Conservation (phyloP, 2,888 invertebrate genomes). For the Coecobrya sp. region DNA sequence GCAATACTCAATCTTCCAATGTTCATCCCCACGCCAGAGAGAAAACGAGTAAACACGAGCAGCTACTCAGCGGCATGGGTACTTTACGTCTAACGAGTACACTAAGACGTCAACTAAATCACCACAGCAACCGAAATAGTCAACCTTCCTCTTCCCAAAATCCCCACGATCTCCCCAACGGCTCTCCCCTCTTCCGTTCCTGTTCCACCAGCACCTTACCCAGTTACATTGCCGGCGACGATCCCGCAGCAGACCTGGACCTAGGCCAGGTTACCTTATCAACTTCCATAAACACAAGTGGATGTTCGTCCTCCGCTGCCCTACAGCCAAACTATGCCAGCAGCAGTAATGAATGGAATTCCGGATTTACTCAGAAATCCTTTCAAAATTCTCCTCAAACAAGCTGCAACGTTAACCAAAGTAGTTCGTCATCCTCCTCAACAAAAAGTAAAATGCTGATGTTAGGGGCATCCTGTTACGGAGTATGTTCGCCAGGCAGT, state of each 20-base stretch:
- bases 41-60: slow-evolving; percentile 45
- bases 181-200: slow-evolving; percentile 90
- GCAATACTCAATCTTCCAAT: not conserved
- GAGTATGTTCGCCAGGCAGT: slow-evolving; percentile 58
- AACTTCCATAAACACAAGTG: slow-evolving; percentile 18
- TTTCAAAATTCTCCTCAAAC: not conserved
- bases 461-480: slow-evolving; percentile 80
- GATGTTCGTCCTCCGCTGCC: slow-evolving; percentile 36
- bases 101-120: slow-evolving; percentile 43
- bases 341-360: slow-evolving; percentile 37
- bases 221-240: slow-evolving; percentile 92
- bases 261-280: slow-evolving; percentile 40
- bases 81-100: slow-evolving; percentile 51
- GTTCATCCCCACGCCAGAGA: not conserved
- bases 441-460: slow-evolving; percentile 77
- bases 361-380: slow-evolving; percentile 29
- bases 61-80: slow-evolving; percentile 54
- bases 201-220: slow-evolving; percentile 93
- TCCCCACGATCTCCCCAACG: slow-evolving; percentile 62
- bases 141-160: slow-evolving; percentile 8
- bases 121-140: slow-evolving; percentile 26
- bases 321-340: slow-evolving; percentile 1
- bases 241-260: slow-evolving; percentile 93
- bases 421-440: not conserved
- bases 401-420: slow-evolving; percentile 6